phyloP scores from a whole-genome alignment of 1,140 invertebrate species.

The Anadara kagoshimensis region DNA sequence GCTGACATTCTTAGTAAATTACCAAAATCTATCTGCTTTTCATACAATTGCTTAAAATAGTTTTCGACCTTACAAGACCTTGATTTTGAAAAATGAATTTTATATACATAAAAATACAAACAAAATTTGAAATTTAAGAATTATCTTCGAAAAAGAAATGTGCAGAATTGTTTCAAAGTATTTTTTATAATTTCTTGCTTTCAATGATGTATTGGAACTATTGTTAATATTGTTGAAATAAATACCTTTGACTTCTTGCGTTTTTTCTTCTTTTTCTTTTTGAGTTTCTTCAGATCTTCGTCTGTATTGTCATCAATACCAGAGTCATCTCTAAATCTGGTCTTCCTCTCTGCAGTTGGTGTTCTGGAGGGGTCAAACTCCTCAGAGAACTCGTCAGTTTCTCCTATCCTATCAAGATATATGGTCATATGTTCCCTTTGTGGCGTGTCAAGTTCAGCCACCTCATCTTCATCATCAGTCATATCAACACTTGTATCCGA shows the following conservation, averaged over 20 bases:
- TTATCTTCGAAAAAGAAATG: no score
- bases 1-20: no score
- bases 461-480: background rate
- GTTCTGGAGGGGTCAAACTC: background rate
- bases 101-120: no score
- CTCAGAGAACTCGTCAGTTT: background rate
- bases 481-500: conserved; percentile 7
- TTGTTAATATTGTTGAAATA: background rate
- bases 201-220: no score
- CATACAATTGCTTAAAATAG: no score
- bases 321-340: no score
- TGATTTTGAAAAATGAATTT: no score
- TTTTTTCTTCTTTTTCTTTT: conserved; percentile 17
- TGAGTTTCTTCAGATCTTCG: conserved; percentile 14
- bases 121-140: no score
- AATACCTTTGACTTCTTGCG: conserved; percentile 19
- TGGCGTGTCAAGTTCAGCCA: background rate
- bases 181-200: no score
- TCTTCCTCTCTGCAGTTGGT: background rate
- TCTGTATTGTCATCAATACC: background rate
- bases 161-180: no score
- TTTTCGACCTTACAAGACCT: no score
- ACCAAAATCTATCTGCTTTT: no score
- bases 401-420: background rate
- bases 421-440: background rate